phyloP scores from a whole-genome alignment of 2,888 invertebrate genomes.

The Protula sp. region DNA sequence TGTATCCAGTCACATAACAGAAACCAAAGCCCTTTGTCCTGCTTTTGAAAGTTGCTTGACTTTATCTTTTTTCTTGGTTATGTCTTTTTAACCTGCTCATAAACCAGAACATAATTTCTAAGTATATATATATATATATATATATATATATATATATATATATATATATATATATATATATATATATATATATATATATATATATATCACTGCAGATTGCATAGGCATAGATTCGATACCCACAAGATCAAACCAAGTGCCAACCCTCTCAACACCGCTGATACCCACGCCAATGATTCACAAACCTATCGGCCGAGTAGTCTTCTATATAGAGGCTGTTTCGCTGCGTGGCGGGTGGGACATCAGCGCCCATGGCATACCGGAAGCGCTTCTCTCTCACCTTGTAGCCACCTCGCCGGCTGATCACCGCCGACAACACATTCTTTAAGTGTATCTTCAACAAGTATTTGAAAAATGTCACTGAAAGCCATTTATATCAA shows the following conservation, averaged over 20 bases:
- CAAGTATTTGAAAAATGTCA: constrained; percentile 5
- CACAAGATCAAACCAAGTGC: too few relatives aligned
- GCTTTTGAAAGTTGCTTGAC: neutral
- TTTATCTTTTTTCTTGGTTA: neutral
- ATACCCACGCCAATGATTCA: too few relatives aligned
- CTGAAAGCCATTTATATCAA: neutral
- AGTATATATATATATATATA: too few relatives aligned
- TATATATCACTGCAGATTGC: too few relatives aligned
- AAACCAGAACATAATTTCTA: neutral
- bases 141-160: too few relatives aligned
- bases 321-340: neutral
- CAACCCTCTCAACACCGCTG: too few relatives aligned
- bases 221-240: too few relatives aligned
- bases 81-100: neutral
- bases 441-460: constrained; percentile 72
- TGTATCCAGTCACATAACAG: neutral
- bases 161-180: too few relatives aligned
- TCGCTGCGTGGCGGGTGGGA: constrained; percentile 54
- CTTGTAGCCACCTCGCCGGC: constrained; percentile 76
- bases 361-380: constrained; percentile 72
- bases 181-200: too few relatives aligned
- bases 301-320: neutral
- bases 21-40: neutral
- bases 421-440: constrained; percentile 70
- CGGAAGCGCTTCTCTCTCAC: constrained; percentile 69